Percentiles rank a stretch among this genome's conserved stretches.
Conservation (phyloP, 2,888 invertebrate species). For the Ferrisia virgata region DNA sequence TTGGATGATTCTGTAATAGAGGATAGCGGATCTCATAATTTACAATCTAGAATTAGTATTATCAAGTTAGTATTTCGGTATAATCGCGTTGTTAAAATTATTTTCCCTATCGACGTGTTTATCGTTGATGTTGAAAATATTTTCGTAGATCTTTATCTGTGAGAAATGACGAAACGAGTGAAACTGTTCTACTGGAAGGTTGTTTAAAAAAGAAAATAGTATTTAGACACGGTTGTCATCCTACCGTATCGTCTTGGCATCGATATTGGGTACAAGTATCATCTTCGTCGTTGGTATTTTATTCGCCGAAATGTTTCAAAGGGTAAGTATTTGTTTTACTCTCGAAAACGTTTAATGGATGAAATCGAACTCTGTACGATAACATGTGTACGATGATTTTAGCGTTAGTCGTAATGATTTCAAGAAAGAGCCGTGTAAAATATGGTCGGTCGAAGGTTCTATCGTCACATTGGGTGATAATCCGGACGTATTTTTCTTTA, state of each 20-base stretch:
- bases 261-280: constrained; percentile 88
- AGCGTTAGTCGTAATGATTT: constrained; percentile 74
- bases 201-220: constrained; percentile 75
- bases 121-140: too few species aligned
- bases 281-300: constrained; percentile 79
- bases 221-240: constrained; percentile 82
- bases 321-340: constrained; percentile 58
- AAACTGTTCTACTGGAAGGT: constrained; percentile 46
- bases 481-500: constrained; percentile 77
- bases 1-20: constrained; percentile 83
- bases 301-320: constrained; percentile 85
- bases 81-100: background rate
- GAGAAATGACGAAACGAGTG: constrained; percentile 20
- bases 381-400: constrained; percentile 49
- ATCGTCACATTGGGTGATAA: constrained; percentile 71
- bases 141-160: constrained; percentile 32
- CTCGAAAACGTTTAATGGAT: background rate
- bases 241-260: constrained; percentile 86
- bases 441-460: constrained; percentile 78
- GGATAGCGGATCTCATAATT: constrained; percentile 54
- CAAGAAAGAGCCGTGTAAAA: constrained; percentile 82
- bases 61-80: constrained; percentile 29
- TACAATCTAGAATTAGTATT: constrained; percentile 36
- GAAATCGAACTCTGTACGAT: background rate
- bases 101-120: background rate